Evolutionary conservation across 2,888 invertebrate genomes (phyloP), one percentile per base, ranked within the genome.

Genomic region (Pseudococcus jackbeardsleyi): DNA sequence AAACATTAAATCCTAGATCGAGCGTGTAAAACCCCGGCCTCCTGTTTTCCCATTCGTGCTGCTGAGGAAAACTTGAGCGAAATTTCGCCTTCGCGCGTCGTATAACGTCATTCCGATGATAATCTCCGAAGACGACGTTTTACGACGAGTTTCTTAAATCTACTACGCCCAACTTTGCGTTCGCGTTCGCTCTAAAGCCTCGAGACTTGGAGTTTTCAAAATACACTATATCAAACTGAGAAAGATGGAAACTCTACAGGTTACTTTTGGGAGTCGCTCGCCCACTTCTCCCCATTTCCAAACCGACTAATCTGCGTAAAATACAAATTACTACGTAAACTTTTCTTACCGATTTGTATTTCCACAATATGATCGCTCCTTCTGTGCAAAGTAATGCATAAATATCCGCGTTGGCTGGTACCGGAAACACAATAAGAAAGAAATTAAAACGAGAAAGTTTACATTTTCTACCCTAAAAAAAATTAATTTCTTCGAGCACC

Each of bases 351-450:
- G 89, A 96, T 95, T 93, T 97, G 97, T 91, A 97, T 94, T 93
- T 97, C 97, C 90, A 97, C 96, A 90, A 97, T 96, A 93, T 96
- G 95, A 89, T 95, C 94, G 92, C 96, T 96, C 88, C 97, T 94
- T 54, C 95, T 94, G 93, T 97, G 96, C 91, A 97, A 95, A 91
- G 96, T 95, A 94, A 97, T 95, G 92, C 97, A 97, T 92, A 96
- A 96, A 93, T 95, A 97, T 90, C 97, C 96, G 91, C 95, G 95
- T 92, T 94, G 94, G 91, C 96, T 96, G 93, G 79, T 92, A 92
- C 89, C 91, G 91, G 89, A 91, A 91, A 90, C 89, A 68, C 54
- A 50, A 84, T 86, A 85, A 84, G 64, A 48, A 48, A 85, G n/a
- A 87, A 72, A 85, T 87, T 46, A 84, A 15, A 84, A 79, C 22